Evolutionary conservation across 2,888 invertebrate genomes (phyloP).

Genomic region (Choristoneura rosaceana): DNA sequence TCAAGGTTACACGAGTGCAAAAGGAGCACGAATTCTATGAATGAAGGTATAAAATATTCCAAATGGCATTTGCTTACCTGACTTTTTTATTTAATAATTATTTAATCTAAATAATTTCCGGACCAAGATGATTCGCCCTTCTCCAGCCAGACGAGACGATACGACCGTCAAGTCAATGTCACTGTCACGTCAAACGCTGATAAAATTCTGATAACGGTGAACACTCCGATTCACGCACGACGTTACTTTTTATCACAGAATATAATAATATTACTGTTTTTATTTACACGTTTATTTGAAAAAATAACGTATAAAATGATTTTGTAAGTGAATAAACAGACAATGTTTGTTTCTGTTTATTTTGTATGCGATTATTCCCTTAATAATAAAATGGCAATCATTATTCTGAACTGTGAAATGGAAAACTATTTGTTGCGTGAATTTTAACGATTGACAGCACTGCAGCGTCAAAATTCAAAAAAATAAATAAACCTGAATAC

Average conservation of each 20-base stretch:
- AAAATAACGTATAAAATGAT: not conserved
- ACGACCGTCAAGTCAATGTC: constrained; percentile 34
- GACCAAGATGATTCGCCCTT: constrained; percentile 26
- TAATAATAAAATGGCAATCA: too few relatives aligned
- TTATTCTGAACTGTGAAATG: not conserved
- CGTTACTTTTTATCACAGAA: too few relatives aligned
- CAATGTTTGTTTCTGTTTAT: too few relatives aligned
- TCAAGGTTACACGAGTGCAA: constrained; percentile 61
- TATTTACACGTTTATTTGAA: not conserved
- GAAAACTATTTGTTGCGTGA: not conserved
- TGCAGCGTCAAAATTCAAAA: constrained; percentile 6
- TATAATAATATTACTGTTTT: too few relatives aligned
- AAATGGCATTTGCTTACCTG: not conserved
- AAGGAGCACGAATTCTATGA: constrained; percentile 20
- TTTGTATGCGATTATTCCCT: too few relatives aligned
- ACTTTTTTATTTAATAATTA: not conserved
- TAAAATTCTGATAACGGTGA: constrained; percentile 18
- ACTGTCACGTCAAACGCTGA: constrained; percentile 24
- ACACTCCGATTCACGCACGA: constrained; percentile 8
- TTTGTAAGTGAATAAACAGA: not conserved
- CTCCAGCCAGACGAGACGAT: not conserved
- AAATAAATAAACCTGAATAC: not conserved
- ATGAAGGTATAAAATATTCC: not conserved
- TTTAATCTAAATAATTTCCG: constrained; percentile 2
- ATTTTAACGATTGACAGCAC: not conserved